Conservation (phyloP, 2,888 invertebrate species). For the Xestoiulus laeticollis region DNA sequence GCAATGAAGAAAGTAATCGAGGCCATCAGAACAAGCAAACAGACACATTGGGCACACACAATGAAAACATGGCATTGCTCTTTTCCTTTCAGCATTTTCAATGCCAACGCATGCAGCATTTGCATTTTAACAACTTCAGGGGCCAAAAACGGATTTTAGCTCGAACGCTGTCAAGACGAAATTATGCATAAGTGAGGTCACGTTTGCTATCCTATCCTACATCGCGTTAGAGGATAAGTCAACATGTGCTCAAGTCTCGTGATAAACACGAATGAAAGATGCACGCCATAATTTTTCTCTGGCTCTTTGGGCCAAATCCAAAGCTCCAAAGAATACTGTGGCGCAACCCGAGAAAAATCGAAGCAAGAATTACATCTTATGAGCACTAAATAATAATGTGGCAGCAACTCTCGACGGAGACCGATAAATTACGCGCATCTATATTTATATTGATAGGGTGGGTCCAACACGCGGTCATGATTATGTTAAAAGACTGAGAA, state of each 20-base stretch:
- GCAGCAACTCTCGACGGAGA: not conserved
- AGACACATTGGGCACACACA: not conserved
- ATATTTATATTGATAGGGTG: not conserved
- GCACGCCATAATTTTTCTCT: not conserved
- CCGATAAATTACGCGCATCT: not conserved
- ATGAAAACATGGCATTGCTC: slow-evolving; percentile 15
- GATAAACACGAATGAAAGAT: slow-evolving; percentile 13
- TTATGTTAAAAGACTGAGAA: not conserved
- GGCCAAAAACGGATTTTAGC: not conserved
- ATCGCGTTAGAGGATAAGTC: not conserved
- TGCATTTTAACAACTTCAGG: slow-evolving; percentile 26
- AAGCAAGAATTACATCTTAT: not conserved
- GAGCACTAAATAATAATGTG: slow-evolving; percentile 26
- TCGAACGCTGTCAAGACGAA: not conserved
- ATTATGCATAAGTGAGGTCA: not conserved
- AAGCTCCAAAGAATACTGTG: not conserved
- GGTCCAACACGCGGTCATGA: not conserved
- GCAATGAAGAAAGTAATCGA: not conserved
- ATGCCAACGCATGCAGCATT: not conserved
- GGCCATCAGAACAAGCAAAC: not conserved
- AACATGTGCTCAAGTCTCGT: not conserved
- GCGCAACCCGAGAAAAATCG: not conserved
- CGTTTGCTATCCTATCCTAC: not conserved
- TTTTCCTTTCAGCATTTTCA: not conserved
- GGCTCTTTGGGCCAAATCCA: not conserved